Percentiles rank a stretch among this genome's conserved stretches.
Conservation (phyloP, 2,888 invertebrate species). For the Himalopsyche tibetana region DNA sequence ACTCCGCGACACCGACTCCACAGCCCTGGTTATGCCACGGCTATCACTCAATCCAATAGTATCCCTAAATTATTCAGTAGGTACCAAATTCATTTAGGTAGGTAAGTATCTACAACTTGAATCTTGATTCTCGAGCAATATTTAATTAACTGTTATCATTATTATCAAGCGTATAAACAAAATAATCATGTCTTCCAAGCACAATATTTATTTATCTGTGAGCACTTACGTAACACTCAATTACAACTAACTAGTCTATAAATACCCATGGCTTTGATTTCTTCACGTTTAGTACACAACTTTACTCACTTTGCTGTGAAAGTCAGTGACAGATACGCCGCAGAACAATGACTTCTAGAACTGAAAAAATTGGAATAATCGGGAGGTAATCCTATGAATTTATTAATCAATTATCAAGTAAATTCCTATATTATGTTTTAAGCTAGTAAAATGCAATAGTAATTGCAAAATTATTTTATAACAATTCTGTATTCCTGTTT, state of each 20-base stretch:
- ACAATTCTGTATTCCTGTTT: not conserved
- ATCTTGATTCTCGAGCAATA: too few species aligned
- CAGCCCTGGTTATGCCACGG: too few species aligned
- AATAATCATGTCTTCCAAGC: too few species aligned
- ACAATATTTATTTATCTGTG: too few species aligned
- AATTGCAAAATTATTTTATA: not conserved
- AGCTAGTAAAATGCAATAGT: not conserved
- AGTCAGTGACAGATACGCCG: not conserved
- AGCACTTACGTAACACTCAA: not conserved
- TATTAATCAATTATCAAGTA: slow-evolving; percentile 15
- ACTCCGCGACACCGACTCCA: too few species aligned
- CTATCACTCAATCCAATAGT: too few species aligned
- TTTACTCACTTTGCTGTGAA: not conserved
- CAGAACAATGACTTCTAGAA: slow-evolving; percentile 46
- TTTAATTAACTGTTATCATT: too few species aligned
- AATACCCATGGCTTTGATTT: not conserved
- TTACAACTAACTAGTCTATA: not conserved
- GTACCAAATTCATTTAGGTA: too few species aligned
- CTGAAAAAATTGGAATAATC: slow-evolving; percentile 84
- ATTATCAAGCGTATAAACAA: too few species aligned
- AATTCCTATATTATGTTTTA: not conserved
- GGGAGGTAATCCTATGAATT: slow-evolving; percentile 79
- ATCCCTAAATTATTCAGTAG: too few species aligned
- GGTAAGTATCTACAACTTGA: too few species aligned
- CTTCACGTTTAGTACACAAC: not conserved